Evolutionary conservation across 2,797 vertebrate genomes (phyloP), one percentile per base, ranked within the genome.

Genomic region (Notamacropus eugenii): DNA sequence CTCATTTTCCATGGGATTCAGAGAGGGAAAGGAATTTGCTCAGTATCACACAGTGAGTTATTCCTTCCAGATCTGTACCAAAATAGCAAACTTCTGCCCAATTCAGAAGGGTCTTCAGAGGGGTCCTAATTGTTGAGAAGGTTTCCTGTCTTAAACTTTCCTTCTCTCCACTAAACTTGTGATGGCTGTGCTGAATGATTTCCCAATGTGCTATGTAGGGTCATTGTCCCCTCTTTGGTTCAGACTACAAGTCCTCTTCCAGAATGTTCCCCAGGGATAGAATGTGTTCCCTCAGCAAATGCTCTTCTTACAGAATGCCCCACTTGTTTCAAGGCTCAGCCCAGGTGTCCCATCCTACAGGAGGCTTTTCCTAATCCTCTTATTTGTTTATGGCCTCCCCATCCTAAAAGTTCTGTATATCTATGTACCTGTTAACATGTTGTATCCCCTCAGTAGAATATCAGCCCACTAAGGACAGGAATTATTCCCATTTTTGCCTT

Each of bases 111-210:
- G 95, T 96, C 94, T 54, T 97, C 96, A 97, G 95, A 97, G 95
- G 90, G 74, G 59, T 92, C 55, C 95, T 91, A n/a, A 93, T 96
- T 94, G 97, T 95, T 93, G 96, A 96, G 92, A 95, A 93, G 59
- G 93, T 92, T n/a, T 97, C 96, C 95, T 92, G 92, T 94, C 92
- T 94, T 82, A 94, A 96, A 93, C 93, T 87, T 87, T 91, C 93
- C 82, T 93, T 91, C 54, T 93, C 92, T 94, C 74, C 55, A 29
- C 31, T n/a, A 13, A 28, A 56, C 82, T 94, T 96, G 94, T 95
- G 94, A 96, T 92, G 92, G 50, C 93, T 93, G 3, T 14, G 55
- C 67, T 6, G 59, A 93, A 58, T 74, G 93, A 40, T 52, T 57
- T 54, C n/a, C 40, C 40, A 87, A 5, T 24, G 46, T 22, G 8